phyloP scores from a whole-genome alignment of 2,888 invertebrate genomes.

The Cerastis leucographa region DNA sequence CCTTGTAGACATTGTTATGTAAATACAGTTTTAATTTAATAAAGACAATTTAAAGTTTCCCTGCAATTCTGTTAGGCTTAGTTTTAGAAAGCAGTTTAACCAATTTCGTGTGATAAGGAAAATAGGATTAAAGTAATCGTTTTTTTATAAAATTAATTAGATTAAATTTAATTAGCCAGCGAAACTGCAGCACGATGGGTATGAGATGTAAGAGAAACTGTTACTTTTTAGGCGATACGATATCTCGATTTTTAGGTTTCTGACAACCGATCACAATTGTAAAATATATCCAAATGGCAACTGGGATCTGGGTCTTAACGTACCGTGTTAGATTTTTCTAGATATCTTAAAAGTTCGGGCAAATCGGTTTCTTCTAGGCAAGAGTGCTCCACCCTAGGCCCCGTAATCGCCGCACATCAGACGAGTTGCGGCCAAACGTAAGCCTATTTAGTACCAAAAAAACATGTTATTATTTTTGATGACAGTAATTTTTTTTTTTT shows the following conservation, averaged over 20 bases:
- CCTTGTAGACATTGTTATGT: neutral
- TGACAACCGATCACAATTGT: too few relatives aligned
- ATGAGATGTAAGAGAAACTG: neutral
- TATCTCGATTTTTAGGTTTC: neutral
- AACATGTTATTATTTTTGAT: neutral
- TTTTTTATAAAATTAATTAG: neutral
- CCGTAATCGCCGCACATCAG: too few relatives aligned
- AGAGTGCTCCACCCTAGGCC: too few relatives aligned
- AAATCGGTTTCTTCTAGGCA: too few relatives aligned
- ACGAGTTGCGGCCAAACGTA: too few relatives aligned
- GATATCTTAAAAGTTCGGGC: too few relatives aligned
- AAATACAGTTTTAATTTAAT: slow-evolving; percentile 3
- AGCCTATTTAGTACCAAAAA: too few relatives aligned
- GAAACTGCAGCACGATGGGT: neutral
- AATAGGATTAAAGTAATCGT: neutral
- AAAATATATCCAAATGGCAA: too few relatives aligned
- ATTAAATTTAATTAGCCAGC: neutral
- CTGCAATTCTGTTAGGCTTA: neutral
- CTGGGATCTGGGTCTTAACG: neutral
- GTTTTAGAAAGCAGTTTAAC: neutral
- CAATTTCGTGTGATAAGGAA: neutral
- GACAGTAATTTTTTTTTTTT: neutral
- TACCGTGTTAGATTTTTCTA: neutral
- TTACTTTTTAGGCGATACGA: neutral
- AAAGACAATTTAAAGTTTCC: neutral